Evolutionary conservation across 2,888 invertebrate species (phyloP).

Genomic region (Erebia epiphron): DNA sequence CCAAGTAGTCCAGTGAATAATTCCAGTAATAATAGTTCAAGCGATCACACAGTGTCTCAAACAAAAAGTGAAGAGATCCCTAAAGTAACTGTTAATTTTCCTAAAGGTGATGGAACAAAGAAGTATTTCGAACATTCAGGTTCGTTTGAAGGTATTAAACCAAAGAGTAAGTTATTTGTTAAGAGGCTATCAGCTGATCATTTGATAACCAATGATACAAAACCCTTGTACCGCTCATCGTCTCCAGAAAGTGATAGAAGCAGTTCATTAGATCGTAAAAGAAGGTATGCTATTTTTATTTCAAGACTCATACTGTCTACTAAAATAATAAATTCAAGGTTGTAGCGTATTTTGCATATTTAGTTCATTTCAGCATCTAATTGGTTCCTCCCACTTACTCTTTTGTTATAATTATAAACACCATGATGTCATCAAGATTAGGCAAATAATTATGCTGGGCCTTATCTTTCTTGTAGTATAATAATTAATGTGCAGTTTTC

Average conservation of each 20-base stretch:
- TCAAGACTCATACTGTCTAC: background rate
- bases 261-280: slow-evolving; percentile 75
- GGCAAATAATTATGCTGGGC: no score
- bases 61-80: slow-evolving; percentile 73
- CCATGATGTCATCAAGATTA: no score
- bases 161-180: slow-evolving; percentile 74
- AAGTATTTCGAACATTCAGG: slow-evolving; percentile 75
- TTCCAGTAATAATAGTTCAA: slow-evolving; percentile 63
- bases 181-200: slow-evolving; percentile 78
- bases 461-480: no score
- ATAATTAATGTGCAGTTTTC: no score
- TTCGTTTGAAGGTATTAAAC: slow-evolving; percentile 76
- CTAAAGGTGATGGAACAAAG: slow-evolving; percentile 66
- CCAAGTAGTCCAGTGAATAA: slow-evolving; percentile 69
- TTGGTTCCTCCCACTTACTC: no score
- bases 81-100: slow-evolving; percentile 71
- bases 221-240: slow-evolving; percentile 68
- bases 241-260: slow-evolving; percentile 78
- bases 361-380: no score
- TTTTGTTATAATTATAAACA: no score
- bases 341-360: slow-evolving; percentile 7
- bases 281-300: slow-evolving; percentile 56
- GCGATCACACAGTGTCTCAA: slow-evolving; percentile 66
- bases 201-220: slow-evolving; percentile 71
- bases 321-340: background rate